Conservation (phyloP, 2,113 vertebrate species). For the Hippocampus barbouri region DNA sequence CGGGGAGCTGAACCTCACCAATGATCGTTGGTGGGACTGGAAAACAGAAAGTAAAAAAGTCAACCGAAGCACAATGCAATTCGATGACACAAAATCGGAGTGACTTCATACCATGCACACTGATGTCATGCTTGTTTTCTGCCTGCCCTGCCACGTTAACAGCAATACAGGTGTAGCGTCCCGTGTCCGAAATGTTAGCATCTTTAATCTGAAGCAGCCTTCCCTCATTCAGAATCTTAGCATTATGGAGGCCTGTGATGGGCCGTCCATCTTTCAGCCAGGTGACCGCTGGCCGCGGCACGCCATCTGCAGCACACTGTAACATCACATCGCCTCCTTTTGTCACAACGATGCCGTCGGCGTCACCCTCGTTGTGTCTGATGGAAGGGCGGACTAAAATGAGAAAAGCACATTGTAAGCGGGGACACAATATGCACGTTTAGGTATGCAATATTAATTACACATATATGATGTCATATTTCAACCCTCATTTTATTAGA, state of each 20-base stretch:
- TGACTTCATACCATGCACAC: constrained; percentile 79
- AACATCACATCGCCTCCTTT: constrained; percentile 78
- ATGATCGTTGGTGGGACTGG: constrained; percentile 84
- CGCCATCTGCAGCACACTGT: constrained; percentile 80
- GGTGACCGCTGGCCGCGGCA: constrained; percentile 78
- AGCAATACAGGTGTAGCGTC: constrained; percentile 88
- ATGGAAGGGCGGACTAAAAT: constrained; percentile 83
- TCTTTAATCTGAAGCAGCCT: constrained; percentile 76
- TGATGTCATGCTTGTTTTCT: constrained; percentile 85
- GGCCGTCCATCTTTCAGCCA: constrained; percentile 90
- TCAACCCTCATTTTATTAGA: neutral
- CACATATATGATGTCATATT: neutral
- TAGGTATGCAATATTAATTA: too few species aligned
- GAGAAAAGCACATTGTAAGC: constrained; percentile 26
- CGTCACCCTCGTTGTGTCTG: constrained; percentile 48
- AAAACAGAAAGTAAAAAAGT: neutral
- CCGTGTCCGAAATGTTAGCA: constrained; percentile 78
- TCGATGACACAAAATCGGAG: too few species aligned
- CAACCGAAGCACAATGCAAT: neutral
- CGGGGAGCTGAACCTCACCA: constrained; percentile 70
- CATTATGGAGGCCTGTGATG: constrained; percentile 54
- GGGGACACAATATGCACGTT: neutral
- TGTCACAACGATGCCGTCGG: constrained; percentile 67
- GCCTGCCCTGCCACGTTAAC: constrained; percentile 86
- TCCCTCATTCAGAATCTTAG: constrained; percentile 73